Conservation (phyloP, 1,140 invertebrate species). For the Sitodiplosis mosellana region DNA sequence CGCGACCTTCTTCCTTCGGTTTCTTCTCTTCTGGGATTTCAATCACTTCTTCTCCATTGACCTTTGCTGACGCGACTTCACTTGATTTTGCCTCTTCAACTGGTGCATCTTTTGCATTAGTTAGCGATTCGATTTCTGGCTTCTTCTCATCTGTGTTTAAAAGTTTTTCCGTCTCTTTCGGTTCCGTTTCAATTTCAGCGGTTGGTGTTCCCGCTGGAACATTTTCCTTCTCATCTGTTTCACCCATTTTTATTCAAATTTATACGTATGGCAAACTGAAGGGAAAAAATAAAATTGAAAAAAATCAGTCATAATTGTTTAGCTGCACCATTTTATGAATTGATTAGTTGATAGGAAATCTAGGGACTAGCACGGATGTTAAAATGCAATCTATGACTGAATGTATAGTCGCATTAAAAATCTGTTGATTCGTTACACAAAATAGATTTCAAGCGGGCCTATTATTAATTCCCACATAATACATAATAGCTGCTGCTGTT, state of each 20-base stretch:
- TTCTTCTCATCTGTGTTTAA: conserved; percentile 3
- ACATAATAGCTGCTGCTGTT: too few species aligned
- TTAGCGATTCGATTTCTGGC: conserved; percentile 13
- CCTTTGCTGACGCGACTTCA: conserved; percentile 24
- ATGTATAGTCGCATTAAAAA: too few species aligned
- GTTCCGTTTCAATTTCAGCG: conserved; percentile 14
- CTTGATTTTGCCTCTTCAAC: conserved; percentile 11
- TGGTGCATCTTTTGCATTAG: conserved; percentile 8
- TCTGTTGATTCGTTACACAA: too few species aligned
- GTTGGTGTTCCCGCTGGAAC: not conserved
- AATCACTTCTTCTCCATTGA: conserved; percentile 16
- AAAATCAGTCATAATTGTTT: not conserved
- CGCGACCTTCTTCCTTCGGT: conserved; percentile 40
- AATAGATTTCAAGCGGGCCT: too few species aligned
- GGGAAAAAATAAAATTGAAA: not conserved
- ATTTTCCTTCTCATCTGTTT: conserved; percentile 1
- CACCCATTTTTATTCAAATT: not conserved
- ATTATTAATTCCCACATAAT: too few species aligned
- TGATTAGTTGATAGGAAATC: not conserved
- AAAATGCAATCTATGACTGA: too few species aligned
- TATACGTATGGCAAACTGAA: not conserved
- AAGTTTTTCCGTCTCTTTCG: conserved; percentile 19
- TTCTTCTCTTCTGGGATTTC: conserved; percentile 28
- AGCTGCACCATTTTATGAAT: too few species aligned
- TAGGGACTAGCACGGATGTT: not conserved